These are phyloP conservation scores for Agrilus planipennis DNA, from an alignment of 1,140 invertebrate genomes.

Conservation along the genomic window DNA sequence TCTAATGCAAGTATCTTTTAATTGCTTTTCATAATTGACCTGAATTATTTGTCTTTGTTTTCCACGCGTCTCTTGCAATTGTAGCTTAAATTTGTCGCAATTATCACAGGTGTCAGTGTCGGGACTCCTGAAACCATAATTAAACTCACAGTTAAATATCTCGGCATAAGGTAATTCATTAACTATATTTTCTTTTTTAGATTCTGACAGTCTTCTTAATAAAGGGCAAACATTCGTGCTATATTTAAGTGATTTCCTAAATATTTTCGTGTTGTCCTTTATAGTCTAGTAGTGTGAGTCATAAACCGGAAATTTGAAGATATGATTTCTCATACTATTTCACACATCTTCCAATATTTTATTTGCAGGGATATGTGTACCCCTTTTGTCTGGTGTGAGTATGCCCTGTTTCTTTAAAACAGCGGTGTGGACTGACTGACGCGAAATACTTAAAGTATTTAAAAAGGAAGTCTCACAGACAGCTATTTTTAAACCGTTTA, in stretches of 20 bases:
- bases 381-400: neutral
- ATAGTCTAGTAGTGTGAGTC: neutral
- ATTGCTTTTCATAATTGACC: too few relatives aligned
- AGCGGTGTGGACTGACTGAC: neutral
- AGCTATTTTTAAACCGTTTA: too few relatives aligned
- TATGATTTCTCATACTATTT: constrained; percentile 3
- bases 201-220: constrained; percentile 5
- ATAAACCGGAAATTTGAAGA: neutral
- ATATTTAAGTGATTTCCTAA: constrained; percentile 1
- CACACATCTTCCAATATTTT: constrained; percentile 1
- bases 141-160: constrained; percentile 5
- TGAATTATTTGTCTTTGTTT: too few relatives aligned
- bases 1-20: too few relatives aligned
- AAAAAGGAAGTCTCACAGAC: constrained; percentile 3
- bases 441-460: constrained; percentile 4
- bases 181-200: too few relatives aligned
- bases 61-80: constrained; percentile 2
- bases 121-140: constrained; percentile 2
- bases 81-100: neutral
- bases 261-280: neutral
- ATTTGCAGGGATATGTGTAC: constrained; percentile 1
- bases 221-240: constrained; percentile 1
- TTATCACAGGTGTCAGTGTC: constrained; percentile 2
- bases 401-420: neutral
- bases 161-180: too few relatives aligned